Percentiles rank a stretch among this genome's conserved stretches.
phyloP scores from a whole-genome alignment of 1,140 invertebrate species.

The Drosophila hydei region DNA sequence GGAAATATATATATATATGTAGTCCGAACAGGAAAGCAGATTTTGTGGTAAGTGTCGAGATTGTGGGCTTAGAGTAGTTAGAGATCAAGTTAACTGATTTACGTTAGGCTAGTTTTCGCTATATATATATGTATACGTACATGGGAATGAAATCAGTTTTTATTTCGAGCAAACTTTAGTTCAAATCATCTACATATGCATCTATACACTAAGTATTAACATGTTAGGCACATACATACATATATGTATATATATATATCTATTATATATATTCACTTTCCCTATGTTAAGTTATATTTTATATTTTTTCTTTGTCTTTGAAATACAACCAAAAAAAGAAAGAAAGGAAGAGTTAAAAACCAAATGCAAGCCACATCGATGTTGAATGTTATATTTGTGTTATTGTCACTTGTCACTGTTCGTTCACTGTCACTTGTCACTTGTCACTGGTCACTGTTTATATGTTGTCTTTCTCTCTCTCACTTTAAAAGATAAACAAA shows the following conservation, averaged over 20 bases:
- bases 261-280: slow-evolving; percentile 5
- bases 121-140: slow-evolving; percentile 1
- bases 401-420: slow-evolving; percentile 67
- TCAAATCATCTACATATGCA: slow-evolving; percentile 61
- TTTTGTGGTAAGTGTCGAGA: slow-evolving; percentile 21
- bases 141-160: slow-evolving; percentile 11
- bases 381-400: slow-evolving; percentile 69
- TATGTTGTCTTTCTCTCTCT: slow-evolving; percentile 55
- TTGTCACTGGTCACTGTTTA: slow-evolving; percentile 56
- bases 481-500: not conserved
- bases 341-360: not conserved
- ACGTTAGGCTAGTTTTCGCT: slow-evolving; percentile 38
- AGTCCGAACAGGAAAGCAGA: not conserved
- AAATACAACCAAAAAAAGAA: not conserved
- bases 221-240: slow-evolving; percentile 6
- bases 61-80: slow-evolving; percentile 32
- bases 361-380: not conserved
- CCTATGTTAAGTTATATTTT: slow-evolving; percentile 1
- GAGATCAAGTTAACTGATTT: slow-evolving; percentile 29
- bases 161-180: slow-evolving; percentile 48
- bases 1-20: slow-evolving; percentile 29
- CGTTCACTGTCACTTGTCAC: slow-evolving; percentile 42
- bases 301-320: slow-evolving; percentile 1
- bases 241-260: slow-evolving; percentile 15
- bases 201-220: slow-evolving; percentile 40